phyloP scores from a whole-genome alignment of 2,888 invertebrate species.

The Odontothrips loti region DNA sequence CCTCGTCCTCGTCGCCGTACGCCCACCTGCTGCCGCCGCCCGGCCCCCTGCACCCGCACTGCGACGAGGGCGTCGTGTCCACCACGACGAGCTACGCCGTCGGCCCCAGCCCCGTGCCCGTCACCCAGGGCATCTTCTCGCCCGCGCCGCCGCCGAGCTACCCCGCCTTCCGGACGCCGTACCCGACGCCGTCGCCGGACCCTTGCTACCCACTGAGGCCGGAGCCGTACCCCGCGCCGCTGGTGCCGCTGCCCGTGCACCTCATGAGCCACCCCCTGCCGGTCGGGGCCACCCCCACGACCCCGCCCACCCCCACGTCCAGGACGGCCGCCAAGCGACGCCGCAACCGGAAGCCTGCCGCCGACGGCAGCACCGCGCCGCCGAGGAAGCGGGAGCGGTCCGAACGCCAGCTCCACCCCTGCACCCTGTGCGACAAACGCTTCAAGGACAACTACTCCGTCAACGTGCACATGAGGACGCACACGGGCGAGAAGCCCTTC shows the following conservation, averaged over 20 bases:
- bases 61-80: conserved; percentile 8
- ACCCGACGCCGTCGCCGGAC: conserved; percentile 20
- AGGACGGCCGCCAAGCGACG: conserved; percentile 1
- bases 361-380: conserved; percentile 48
- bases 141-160: conserved; percentile 27
- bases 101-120: too few species aligned
- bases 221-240: not conserved
- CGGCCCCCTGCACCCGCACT: not conserved
- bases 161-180: conserved; percentile 15
- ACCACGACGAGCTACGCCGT: not conserved
- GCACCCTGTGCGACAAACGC: conserved; percentile 86
- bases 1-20: not conserved
- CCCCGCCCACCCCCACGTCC: not conserved
- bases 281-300: not conserved
- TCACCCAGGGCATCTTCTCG: not conserved
- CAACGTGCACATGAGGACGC: conserved; percentile 62
- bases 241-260: conserved; percentile 15
- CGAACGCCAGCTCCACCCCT: conserved; percentile 79
- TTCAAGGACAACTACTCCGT: conserved; percentile 94
- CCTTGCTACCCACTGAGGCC: not conserved
- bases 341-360: not conserved
- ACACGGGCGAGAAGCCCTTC: conserved; percentile 19
- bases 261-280: not conserved
- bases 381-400: conserved; percentile 70
- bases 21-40: not conserved